Base-by-base conservation (phyloP, 2,113 vertebrate species). In the Desmodus rotundus region DNA sequence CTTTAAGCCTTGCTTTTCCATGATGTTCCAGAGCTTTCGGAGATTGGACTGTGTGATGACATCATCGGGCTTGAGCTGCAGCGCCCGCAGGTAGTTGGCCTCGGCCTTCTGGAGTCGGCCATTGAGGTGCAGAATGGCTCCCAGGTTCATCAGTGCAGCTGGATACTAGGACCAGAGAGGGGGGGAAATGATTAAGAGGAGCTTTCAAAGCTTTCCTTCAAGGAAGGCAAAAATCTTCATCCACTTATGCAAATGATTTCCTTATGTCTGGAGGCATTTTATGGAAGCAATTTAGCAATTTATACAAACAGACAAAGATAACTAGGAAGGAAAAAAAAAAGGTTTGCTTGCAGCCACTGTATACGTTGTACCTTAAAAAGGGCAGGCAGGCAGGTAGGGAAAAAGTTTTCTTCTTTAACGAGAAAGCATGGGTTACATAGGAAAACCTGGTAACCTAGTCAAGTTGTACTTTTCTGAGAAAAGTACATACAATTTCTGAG, bases 1-100 rank as follows among this genome's bases (percentile, higher is more conserved):
- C 98, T 98, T 99, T 98, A 99, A 98, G 97, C 99, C 99, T 98
- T 99, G 99, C 94, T 99, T 99, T 98, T 99, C 99, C 99, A 99
- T 99, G 98, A 99, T 99, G 98, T 99, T 99, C 99, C 99, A 99
- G 89, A 99, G 98, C 97, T 99, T 99, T 84, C 99, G 99, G 96
- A 99, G 98, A 97, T 99, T 99, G 91, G 99, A 99, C 98, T 99
- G 99, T 15, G 99, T 99, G 98, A 99, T 99, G 98, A 98, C 97
- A 91, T 99, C 99, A 43, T 99, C 99, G 0, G 99, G 99, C 95
- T 99, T 99, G 96, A 99, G 99, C 90, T 98, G 99, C 93, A 99
- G 99, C 20, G 99, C 99, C 97, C 98, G 98, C 96, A 99, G 99
- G 98, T 99, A 99, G 98, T 99, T 99, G 97, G 99, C 98, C 98